phyloP scores from a whole-genome alignment of 2,797 vertebrate species.

The Tauraco hartlaubi region DNA sequence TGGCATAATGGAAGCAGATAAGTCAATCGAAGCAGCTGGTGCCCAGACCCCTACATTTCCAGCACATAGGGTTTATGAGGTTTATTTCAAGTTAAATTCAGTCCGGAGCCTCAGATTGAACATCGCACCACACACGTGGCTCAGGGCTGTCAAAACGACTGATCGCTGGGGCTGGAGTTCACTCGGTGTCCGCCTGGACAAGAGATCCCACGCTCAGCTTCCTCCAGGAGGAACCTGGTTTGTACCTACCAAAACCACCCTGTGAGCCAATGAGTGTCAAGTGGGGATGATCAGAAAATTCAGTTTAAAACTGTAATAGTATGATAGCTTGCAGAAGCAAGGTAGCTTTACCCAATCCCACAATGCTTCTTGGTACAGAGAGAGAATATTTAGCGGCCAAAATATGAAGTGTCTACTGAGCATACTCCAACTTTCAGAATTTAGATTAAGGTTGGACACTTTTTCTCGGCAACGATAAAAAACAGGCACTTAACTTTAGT shows the following conservation, averaged over 20 bases:
- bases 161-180: not conserved
- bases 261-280: not conserved
- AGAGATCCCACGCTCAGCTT: not conserved
- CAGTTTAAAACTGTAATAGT: not conserved
- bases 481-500: not conserved
- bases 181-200: accelerated
- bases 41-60: not conserved
- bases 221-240: not conserved
- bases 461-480: not conserved
- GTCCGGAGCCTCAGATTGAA: not conserved
- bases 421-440: not conserved
- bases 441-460: not conserved
- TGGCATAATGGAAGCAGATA: not conserved
- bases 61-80: not conserved
- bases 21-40: not conserved
- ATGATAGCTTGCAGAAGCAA: not conserved
- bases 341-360: not conserved
- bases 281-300: not conserved
- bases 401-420: not conserved
- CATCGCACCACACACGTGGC: not conserved
- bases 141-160: not conserved
- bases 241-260: not conserved
- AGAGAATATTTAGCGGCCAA: not conserved
- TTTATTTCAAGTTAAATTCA: not conserved
- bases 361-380: not conserved